These are phyloP conservation scores for Eolophus roseicapilla DNA, from an alignment of 2,113 vertebrate genomes.

Conservation along the genomic window DNA sequence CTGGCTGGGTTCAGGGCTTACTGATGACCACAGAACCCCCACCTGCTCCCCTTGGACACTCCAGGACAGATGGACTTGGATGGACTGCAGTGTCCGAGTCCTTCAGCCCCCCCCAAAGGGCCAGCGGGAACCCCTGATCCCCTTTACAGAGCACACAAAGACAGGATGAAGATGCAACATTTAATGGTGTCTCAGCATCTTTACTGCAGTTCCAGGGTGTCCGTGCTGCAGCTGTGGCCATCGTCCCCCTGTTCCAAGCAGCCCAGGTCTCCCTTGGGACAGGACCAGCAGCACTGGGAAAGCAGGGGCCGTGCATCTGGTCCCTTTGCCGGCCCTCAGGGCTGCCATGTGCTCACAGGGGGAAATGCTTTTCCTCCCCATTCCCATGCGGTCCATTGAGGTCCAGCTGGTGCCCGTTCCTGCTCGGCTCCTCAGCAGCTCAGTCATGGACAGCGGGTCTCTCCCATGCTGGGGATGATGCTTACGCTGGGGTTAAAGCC, in stretches of 20 bases:
- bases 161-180: background rate
- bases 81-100: accelerated
- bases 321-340: background rate
- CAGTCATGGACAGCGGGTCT: background rate
- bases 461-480: background rate
- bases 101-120: accelerated
- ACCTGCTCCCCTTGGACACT: background rate
- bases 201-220: background rate
- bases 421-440: accelerated
- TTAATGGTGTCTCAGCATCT: background rate
- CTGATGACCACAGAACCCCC: background rate
- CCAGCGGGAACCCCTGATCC: accelerated
- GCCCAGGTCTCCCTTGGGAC: accelerated
- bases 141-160: background rate
- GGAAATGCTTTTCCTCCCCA: background rate
- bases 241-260: accelerated
- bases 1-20: background rate
- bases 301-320: background rate
- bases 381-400: background rate
- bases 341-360: background rate
- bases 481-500: background rate
- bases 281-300: background rate
- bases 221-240: accelerated
- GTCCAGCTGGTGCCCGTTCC: accelerated
- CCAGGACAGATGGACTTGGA: background rate